A percentile compares a stretch with the other conserved stretches of the same genome.
These are phyloP conservation scores for Xenotilapia longispinis DNA, from an alignment of 2,113 vertebrate genomes.

Conservation along the genomic window DNA sequence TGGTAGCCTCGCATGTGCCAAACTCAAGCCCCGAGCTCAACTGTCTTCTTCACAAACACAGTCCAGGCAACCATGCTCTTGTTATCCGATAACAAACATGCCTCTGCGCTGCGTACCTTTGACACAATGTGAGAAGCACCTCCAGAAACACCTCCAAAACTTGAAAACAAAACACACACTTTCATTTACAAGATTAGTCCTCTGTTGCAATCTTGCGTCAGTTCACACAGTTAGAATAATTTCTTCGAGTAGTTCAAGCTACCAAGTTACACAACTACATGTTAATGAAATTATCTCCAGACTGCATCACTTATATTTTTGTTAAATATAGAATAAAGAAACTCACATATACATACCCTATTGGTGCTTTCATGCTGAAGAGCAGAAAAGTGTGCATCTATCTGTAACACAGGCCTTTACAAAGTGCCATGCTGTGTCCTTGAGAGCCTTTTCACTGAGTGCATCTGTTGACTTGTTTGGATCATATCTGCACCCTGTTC, in stretches of 20 bases:
- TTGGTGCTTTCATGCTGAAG: slow-evolving; percentile 18
- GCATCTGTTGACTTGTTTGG: background rate
- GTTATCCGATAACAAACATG: background rate
- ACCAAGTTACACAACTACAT: background rate
- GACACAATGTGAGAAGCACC: background rate
- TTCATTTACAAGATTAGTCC: background rate
- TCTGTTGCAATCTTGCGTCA: background rate
- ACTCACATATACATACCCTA: slow-evolving; percentile 1
- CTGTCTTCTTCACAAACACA: background rate
- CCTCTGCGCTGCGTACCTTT: background rate
- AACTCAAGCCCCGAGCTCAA: background rate
- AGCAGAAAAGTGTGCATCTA: background rate
- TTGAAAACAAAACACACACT: background rate
- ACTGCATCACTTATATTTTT: background rate
- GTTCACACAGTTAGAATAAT: background rate
- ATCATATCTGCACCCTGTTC: background rate
- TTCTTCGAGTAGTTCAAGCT: background rate
- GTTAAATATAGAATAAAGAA: background rate
- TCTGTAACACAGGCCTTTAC: background rate
- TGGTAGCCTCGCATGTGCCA: background rate
- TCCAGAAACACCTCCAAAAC: background rate
- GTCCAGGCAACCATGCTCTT: background rate
- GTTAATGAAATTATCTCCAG: background rate
- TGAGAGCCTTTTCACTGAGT: background rate
- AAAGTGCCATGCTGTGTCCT: background rate